phyloP scores from a whole-genome alignment of 1,140 invertebrate genomes.

The Dufourea novaeangliae region DNA sequence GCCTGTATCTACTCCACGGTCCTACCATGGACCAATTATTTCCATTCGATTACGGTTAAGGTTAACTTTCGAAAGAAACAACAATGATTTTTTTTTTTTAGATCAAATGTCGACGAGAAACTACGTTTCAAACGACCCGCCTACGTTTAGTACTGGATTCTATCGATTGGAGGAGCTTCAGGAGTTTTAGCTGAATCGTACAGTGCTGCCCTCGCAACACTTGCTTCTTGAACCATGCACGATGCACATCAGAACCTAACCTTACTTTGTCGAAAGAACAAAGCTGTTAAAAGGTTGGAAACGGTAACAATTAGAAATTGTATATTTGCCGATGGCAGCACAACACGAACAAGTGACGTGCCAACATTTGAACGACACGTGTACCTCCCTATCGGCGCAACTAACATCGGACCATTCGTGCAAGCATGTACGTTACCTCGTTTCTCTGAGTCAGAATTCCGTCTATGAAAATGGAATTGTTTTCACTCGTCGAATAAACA shows the following conservation, averaged over 20 bases:
- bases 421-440: constrained; percentile 4
- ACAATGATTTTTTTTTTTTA: no score
- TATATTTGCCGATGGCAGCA: neutral
- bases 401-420: neutral
- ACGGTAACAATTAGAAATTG: constrained; percentile 9
- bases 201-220: constrained; percentile 48
- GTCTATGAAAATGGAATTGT: neutral
- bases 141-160: neutral
- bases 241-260: constrained; percentile 51
- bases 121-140: neutral
- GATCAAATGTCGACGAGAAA: neutral
- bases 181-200: neutral
- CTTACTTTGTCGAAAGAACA: constrained; percentile 33
- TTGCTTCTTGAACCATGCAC: neutral
- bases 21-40: neutral
- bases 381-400: neutral
- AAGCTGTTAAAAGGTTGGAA: neutral
- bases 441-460: neutral
- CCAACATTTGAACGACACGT: no score
- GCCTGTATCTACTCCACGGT: neutral
- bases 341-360: neutral
- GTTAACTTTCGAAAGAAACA: no score
- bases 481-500: neutral
- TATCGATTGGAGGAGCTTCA: neutral
- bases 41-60: no score